These are phyloP conservation scores for Novumbra hubbsi DNA, from an alignment of 2,797 vertebrate species.

Conservation along the genomic window DNA sequence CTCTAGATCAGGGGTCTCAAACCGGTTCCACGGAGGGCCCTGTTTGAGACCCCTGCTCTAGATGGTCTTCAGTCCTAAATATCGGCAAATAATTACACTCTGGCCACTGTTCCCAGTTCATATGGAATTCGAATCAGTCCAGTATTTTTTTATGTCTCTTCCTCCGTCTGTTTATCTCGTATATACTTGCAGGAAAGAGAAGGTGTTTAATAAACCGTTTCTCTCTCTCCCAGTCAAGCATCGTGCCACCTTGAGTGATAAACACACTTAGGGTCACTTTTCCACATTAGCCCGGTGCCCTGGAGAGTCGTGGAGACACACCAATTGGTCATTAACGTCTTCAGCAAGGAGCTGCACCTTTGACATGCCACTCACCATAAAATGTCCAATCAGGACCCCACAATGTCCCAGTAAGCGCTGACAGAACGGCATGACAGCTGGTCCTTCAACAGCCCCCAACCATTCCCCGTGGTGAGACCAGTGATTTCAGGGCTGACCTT, in stretches of 20 bases:
- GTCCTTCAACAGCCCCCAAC: not conserved
- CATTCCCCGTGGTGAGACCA: not conserved
- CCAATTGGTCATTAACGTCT: constrained; percentile 54
- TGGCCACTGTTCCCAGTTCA: not conserved
- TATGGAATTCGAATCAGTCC: too few species aligned
- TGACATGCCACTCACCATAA: constrained; percentile 35
- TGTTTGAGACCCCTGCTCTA: too few species aligned
- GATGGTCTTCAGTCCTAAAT: not conserved
- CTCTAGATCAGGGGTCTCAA: too few species aligned
- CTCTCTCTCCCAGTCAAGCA: not conserved
- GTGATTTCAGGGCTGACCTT: constrained; percentile 47
- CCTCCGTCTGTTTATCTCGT: too few species aligned
- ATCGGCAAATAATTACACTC: not conserved
- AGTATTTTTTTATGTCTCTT: too few species aligned
- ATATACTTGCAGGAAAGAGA: too few species aligned
- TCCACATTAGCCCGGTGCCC: constrained; percentile 51
- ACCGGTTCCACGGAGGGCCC: too few species aligned
- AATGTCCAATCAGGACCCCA: constrained; percentile 45
- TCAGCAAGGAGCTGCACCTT: constrained; percentile 22
- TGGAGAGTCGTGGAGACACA: constrained; percentile 57
- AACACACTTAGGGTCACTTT: constrained; percentile 67
- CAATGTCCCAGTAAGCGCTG: constrained; percentile 31
- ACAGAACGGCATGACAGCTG: not conserved
- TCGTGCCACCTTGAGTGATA: constrained; percentile 58
- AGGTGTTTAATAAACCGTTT: not conserved